Conservation (phyloP, 2,113 vertebrate species). For the Mustela nigripes region DNA sequence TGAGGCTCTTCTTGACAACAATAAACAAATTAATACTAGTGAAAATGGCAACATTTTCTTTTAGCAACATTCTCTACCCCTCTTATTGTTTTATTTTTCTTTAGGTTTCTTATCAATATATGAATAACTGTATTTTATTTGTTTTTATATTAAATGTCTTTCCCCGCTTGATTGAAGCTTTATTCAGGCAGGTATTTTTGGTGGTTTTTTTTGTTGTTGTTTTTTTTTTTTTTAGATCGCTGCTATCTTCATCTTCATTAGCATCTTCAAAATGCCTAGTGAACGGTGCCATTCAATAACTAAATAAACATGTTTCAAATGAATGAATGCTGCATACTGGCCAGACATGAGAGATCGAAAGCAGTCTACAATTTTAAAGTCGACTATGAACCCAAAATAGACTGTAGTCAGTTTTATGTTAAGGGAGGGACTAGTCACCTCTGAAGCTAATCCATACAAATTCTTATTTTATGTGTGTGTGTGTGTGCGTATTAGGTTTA, state of each 20-base stretch:
- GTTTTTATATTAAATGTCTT: neutral
- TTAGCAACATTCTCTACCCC: neutral
- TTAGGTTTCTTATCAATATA: neutral
- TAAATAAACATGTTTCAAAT: neutral
- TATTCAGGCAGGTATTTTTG: neutral
- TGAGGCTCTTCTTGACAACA: neutral
- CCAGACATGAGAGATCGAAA: neutral
- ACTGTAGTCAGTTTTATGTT: neutral
- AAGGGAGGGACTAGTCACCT: neutral
- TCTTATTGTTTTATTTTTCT: neutral
- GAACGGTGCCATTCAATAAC: neutral
- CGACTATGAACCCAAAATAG: rapidly evolving
- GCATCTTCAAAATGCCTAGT: neutral
- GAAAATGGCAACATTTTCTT: neutral
- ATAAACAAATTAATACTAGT: neutral
- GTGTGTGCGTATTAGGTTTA: neutral
- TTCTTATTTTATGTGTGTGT: neutral
- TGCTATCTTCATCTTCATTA: neutral
- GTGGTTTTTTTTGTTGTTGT: neutral
- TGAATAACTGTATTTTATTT: neutral
- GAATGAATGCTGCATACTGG: neutral
- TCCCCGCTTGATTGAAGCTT: neutral
- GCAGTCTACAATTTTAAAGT: neutral
- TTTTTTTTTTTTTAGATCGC: neutral
- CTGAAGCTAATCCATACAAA: neutral